Conservation (phyloP, 2,797 vertebrate genomes). For the Geotrypetes seraphini region DNA sequence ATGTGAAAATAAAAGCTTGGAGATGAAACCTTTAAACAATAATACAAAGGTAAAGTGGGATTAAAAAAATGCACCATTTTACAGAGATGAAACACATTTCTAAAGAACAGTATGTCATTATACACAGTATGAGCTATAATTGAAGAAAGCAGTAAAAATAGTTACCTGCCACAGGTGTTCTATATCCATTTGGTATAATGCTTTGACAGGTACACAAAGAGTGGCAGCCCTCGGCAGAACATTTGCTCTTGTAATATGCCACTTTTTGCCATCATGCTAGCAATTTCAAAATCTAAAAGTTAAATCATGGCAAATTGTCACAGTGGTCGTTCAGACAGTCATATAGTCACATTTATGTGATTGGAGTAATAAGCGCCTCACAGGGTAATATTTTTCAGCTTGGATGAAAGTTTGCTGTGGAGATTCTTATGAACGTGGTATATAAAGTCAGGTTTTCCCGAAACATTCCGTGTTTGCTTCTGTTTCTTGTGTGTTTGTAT, state of each 20-base stretch:
- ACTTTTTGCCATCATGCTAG: constrained; percentile 12
- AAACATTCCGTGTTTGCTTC: no score
- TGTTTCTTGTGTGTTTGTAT: no score
- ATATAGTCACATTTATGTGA: constrained; percentile 24
- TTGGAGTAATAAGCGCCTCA: constrained; percentile 44
- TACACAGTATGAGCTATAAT: not conserved
- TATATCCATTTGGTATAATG: not conserved
- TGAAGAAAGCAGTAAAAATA: not conserved
- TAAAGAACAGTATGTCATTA: constrained; percentile 12
- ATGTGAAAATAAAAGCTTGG: not conserved
- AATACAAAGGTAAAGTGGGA: not conserved
- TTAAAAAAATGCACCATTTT: not conserved
- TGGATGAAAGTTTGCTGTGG: constrained; percentile 36
- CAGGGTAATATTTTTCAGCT: constrained; percentile 50
- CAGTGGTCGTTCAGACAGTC: constrained; percentile 20
- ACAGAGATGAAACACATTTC: not conserved
- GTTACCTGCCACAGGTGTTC: not conserved
- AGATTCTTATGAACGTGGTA: constrained; percentile 28
- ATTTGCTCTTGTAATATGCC: constrained; percentile 17
- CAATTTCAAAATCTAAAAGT: constrained; percentile 28
- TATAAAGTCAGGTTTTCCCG: constrained; percentile 9
- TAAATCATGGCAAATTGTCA: constrained; percentile 34
- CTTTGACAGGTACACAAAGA: constrained; percentile 4
- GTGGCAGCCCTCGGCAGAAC: constrained; percentile 15
- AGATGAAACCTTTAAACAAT: not conserved